Base-by-base conservation (phyloP, 1,140 invertebrate species). In the Leptonema lineaticorne region DNA sequence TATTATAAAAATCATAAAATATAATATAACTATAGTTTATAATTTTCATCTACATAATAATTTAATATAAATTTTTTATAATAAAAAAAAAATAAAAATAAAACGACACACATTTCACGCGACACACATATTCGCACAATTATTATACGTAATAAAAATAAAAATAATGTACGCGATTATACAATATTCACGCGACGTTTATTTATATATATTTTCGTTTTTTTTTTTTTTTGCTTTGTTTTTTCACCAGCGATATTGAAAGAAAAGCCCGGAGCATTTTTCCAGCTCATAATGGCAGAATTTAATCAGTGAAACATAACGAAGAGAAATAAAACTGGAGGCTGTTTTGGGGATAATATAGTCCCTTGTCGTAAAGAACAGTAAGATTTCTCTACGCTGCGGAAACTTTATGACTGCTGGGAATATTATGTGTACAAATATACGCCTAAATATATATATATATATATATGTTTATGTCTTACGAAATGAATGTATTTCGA, bases 271-370 rank as follows among this genome's bases (percentile, higher is more conserved):
- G 11, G 22, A 53, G 50, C 18, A 24, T 53, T 53, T 53, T 53
- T 53, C 50, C 50, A 68, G 41, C 27, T 68, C 56, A 50, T 18
- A 68, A 41, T 63, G 63, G 33, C 60, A 41, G 53, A 71, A 71
- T 71, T 71, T 68, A 71, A 71, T 71, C 50, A 71, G 63, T 57
- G 63, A 26, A 71, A 68, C 57, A 60, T 63, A 62, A 68, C 67
- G 57, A 62, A 62, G 33, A 33, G 67, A 68, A 70, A 67, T 70
- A 70, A 70, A 70, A 70, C 69, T 57, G 50, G 50, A 48, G 53
- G 50, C 56, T 46, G 20, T 29, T 46, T 64, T 64, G 11, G 33
- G 67, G 62, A 71, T 71, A 71, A 68, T 71, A 26, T 65, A 71
- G 69, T 71, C 66, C 59, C 50, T 50, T 27, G 63, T 65, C 60